These are phyloP conservation scores for Neocloeon triangulifer DNA, from an alignment of 1,140 invertebrate genomes.

Conservation along the genomic window DNA sequence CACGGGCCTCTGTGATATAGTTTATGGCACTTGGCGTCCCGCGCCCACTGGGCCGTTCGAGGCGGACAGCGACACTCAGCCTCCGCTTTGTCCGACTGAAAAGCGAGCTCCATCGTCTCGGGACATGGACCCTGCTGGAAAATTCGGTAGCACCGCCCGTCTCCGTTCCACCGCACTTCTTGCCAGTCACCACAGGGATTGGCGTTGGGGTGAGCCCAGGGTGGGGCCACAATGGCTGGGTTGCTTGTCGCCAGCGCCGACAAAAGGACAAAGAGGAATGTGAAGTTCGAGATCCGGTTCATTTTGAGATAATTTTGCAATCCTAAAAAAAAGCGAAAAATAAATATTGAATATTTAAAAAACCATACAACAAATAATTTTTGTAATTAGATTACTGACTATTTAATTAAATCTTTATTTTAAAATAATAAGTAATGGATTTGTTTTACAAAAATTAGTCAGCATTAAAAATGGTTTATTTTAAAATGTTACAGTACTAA, in stretches of 20 bases:
- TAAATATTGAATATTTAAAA: too few relatives aligned
- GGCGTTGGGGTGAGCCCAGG: slow-evolving; percentile 53
- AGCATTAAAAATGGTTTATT: too few relatives aligned
- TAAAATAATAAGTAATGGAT: too few relatives aligned
- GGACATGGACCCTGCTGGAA: slow-evolving; percentile 53
- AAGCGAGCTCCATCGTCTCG: slow-evolving; percentile 56
- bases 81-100: slow-evolving; percentile 23
- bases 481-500: too few relatives aligned
- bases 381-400: too few relatives aligned
- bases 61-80: slow-evolving; percentile 59
- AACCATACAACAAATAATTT: too few relatives aligned
- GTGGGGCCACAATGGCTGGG: slow-evolving; percentile 46
- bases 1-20: slow-evolving; percentile 49
- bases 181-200: slow-evolving; percentile 75
- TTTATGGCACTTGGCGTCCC: slow-evolving; percentile 34
- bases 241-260: slow-evolving; percentile 11
- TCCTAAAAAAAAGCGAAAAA: too few relatives aligned
- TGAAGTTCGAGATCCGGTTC: too few relatives aligned
- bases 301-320: too few relatives aligned
- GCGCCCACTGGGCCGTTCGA: slow-evolving; percentile 33
- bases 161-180: slow-evolving; percentile 53
- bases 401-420: too few relatives aligned
- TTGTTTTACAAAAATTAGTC: too few relatives aligned
- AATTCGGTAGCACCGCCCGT: slow-evolving; percentile 66
- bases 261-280: too few relatives aligned